Percentiles rank a stretch among this genome's conserved stretches.
These are phyloP conservation scores for Vireo altiloquus DNA, from an alignment of 2,113 vertebrate species.

Conservation along the genomic window DNA sequence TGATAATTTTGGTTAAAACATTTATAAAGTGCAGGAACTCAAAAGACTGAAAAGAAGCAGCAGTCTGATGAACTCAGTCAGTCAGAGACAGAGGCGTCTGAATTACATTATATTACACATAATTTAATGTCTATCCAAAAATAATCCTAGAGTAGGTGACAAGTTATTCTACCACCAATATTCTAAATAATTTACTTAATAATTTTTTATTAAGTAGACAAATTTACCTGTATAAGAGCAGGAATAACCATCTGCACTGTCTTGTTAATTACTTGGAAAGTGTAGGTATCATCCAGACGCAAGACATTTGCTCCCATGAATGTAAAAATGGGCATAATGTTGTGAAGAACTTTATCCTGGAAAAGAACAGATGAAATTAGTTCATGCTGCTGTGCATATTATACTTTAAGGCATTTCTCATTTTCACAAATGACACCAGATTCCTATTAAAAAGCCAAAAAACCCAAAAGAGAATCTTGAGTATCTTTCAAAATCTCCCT, in stretches of 20 bases:
- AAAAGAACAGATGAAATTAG: constrained; percentile 25
- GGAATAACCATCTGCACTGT: constrained; percentile 94
- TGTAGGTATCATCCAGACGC: constrained; percentile 93
- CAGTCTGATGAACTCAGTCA: not conserved
- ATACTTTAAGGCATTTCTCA: not conserved
- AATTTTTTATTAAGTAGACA: not conserved
- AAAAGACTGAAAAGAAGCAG: not conserved
- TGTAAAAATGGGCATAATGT: constrained; percentile 99
- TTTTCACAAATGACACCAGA: not conserved
- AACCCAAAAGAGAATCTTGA: not conserved
- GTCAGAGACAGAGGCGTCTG: not conserved
- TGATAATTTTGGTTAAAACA: not conserved
- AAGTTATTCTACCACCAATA: not conserved
- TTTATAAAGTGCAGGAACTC: not conserved
- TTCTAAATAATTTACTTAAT: not conserved
- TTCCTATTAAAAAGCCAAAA: not conserved
- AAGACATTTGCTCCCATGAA: constrained; percentile 96
- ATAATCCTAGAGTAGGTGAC: not conserved
- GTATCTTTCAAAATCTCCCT: not conserved
- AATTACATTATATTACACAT: not conserved
- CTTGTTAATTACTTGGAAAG: constrained; percentile 94
- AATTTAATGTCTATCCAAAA: not conserved
- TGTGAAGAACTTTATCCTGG: constrained; percentile 96
- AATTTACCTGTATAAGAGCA: constrained; percentile 86
- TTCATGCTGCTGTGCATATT: not conserved